These are phyloP conservation scores for Montipora efflorescens DNA, from an alignment of 64 coral and sea anemone species.

Conservation along the genomic window DNA sequence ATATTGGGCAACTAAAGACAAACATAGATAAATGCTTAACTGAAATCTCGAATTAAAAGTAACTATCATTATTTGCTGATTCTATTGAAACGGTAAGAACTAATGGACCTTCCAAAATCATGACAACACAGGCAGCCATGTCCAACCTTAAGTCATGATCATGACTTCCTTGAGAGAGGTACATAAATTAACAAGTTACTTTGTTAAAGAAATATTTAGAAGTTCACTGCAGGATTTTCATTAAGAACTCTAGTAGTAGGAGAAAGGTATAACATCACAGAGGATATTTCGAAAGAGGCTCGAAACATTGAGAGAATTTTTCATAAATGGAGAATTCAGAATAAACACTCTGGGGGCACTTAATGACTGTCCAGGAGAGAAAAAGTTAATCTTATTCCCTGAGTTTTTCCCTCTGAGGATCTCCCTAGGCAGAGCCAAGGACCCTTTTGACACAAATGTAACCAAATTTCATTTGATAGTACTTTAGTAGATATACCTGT, in stretches of 20 bases:
- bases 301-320: too few species aligned
- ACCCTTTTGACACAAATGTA: not conserved
- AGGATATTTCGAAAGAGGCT: too few species aligned
- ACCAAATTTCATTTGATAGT: not conserved
- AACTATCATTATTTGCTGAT: slow-evolving; percentile 1
- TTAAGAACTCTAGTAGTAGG: too few species aligned
- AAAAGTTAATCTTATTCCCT: too few species aligned
- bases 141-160: slow-evolving; percentile 17
- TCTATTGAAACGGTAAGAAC: not conserved
- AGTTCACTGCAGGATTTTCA: too few species aligned
- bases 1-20: not conserved
- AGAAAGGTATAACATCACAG: too few species aligned
- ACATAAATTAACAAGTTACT: too few species aligned
- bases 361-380: too few species aligned
- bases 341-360: too few species aligned
- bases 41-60: slow-evolving; percentile 7
- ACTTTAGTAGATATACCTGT: slow-evolving; percentile 6
- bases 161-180: too few species aligned
- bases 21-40: not conserved
- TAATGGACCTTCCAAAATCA: slow-evolving; percentile 3
- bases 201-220: too few species aligned
- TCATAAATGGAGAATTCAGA: too few species aligned
- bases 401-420: slow-evolving; percentile 1
- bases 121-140: slow-evolving; percentile 12
- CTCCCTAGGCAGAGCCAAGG: not conserved